A percentile compares a stretch with the other conserved stretches of the same genome.
phyloP scores from a whole-genome alignment of 2,888 invertebrate genomes.

The Zaprionus bogoriensis region DNA sequence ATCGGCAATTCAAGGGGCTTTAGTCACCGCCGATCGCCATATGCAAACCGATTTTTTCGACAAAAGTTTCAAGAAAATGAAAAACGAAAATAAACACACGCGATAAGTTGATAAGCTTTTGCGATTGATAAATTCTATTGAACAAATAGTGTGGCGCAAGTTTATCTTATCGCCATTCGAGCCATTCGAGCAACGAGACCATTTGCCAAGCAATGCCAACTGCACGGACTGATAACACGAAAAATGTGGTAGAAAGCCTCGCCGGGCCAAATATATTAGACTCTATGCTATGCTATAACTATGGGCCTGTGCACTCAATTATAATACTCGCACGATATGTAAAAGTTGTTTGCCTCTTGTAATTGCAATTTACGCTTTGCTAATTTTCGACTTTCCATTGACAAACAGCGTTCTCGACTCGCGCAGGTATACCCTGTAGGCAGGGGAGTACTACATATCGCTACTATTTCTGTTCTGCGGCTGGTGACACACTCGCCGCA shows the following conservation, averaged over 20 bases:
- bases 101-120: slow-evolving; percentile 31
- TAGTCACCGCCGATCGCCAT: too few species aligned
- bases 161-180: slow-evolving; percentile 43
- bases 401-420: slow-evolving; percentile 43
- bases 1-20: slow-evolving; percentile 19
- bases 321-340: slow-evolving; percentile 21
- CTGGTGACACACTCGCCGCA: slow-evolving; percentile 36
- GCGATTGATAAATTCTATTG: slow-evolving; percentile 43
- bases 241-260: background rate
- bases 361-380: slow-evolving; percentile 58
- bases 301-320: slow-evolving; percentile 1
- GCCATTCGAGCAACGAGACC: too few species aligned
- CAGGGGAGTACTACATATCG: background rate
- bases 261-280: background rate
- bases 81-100: slow-evolving; percentile 1
- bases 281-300: background rate
- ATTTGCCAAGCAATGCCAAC: slow-evolving; percentile 28
- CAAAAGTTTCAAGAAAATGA: background rate
- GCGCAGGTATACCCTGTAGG: background rate
- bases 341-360: slow-evolving; percentile 37
- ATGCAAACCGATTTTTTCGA: slow-evolving; percentile 10
- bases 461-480: slow-evolving; percentile 11
- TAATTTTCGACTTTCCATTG: slow-evolving; percentile 70
- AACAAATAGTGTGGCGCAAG: slow-evolving; percentile 21
- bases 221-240: slow-evolving; percentile 17